Percentiles rank a stretch among this genome's conserved stretches.
These are phyloP conservation scores for Premnoplex brunnescens DNA, from an alignment of 2,797 vertebrate genomes.

Conservation along the genomic window DNA sequence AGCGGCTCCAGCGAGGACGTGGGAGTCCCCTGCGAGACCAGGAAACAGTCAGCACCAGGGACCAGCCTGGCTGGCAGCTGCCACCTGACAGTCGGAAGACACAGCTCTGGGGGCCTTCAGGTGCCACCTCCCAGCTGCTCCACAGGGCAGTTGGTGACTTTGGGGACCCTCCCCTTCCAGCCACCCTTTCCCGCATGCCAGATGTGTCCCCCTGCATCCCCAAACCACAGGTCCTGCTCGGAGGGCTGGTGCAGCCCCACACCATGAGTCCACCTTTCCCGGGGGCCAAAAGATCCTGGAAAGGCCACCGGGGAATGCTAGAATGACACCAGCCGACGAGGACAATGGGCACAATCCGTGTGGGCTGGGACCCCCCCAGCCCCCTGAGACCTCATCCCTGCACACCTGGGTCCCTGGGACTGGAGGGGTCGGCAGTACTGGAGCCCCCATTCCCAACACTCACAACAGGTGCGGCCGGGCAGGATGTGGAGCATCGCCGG, in stretches of 20 bases:
- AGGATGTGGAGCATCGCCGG: neutral
- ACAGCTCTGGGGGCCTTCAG: neutral
- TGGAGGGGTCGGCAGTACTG: accelerated
- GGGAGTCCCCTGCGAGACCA: neutral
- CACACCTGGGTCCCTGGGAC: accelerated
- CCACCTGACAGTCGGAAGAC: neutral
- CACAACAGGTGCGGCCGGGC: neutral
- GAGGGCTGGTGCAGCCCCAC: neutral
- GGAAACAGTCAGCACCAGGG: neutral
- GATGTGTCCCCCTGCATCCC: accelerated
- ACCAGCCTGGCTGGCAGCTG: neutral
- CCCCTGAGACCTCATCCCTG: neutral
- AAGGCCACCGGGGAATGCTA: accelerated
- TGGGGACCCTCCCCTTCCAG: neutral
- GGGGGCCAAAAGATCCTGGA: neutral
- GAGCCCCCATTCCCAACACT: neutral
- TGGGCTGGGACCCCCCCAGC: neutral
- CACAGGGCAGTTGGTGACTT: accelerated
- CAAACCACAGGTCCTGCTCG: accelerated
- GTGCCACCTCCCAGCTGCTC: neutral
- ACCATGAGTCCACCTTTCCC: neutral
- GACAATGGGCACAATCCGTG: neutral
- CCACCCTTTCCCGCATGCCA: accelerated
- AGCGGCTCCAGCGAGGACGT: neutral
- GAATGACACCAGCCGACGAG: accelerated